Conservation (phyloP, 2,113 vertebrate genomes). For the Thamnophis sirtalis region DNA sequence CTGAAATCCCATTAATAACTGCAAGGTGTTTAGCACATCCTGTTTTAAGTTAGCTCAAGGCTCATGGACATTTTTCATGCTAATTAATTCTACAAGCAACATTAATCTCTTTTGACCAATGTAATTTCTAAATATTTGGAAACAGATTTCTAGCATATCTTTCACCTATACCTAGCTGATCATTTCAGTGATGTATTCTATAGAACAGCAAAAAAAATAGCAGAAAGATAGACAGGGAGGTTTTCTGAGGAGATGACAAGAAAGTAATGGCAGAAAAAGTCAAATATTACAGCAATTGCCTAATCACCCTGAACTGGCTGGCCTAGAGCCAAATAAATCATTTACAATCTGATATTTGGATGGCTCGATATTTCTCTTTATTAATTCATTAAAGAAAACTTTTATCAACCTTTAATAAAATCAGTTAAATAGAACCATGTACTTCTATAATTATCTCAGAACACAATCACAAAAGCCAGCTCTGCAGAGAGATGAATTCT, state of each 20-base stretch:
- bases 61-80: slow-evolving; percentile 48
- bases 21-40: slow-evolving; percentile 55
- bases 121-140: slow-evolving; percentile 58
- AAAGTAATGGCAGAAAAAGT: neutral
- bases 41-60: slow-evolving; percentile 54
- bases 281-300: neutral
- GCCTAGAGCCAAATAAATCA: neutral
- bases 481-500: neutral
- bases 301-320: neutral
- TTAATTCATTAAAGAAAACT: neutral
- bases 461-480: neutral
- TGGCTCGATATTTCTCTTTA: neutral
- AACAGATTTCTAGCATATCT: slow-evolving; percentile 54
- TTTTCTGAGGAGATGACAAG: neutral
- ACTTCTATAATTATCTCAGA: neutral
- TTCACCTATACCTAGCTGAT: slow-evolving; percentile 56
- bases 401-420: neutral
- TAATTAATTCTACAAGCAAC: slow-evolving; percentile 70
- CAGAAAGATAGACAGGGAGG: neutral
- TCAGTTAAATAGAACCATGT: neutral
- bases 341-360: neutral
- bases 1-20: slow-evolving; percentile 53
- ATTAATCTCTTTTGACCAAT: slow-evolving; percentile 57
- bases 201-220: neutral
- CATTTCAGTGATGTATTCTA: slow-evolving; percentile 22